Conservation (phyloP, 2,797 vertebrate species). For the Potorous gilbertii region DNA sequence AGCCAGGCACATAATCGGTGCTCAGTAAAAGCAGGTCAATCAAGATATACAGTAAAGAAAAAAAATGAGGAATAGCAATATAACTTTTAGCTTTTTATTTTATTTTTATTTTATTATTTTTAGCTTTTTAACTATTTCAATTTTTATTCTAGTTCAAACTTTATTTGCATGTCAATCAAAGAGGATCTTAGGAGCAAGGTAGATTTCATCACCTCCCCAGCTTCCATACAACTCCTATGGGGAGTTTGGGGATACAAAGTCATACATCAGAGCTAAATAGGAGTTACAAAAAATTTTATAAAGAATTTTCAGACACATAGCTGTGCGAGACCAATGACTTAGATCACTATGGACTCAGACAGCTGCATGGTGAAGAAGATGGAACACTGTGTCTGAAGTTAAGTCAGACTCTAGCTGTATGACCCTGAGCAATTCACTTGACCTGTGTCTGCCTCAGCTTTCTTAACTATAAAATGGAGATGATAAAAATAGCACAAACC, state of each 20-base stretch:
- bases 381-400: neutral
- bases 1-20: neutral
- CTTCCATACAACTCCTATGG: neutral
- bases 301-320: neutral
- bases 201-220: neutral
- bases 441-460: neutral
- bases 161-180: neutral
- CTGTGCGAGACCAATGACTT: neutral
- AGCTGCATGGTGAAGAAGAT: too few species aligned
- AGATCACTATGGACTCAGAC: neutral
- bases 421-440: neutral
- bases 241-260: neutral
- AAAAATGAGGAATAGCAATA: neutral
- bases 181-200: neutral
- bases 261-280: neutral
- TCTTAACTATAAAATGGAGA: neutral
- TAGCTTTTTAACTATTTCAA: too few species aligned
- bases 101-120: too few species aligned
- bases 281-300: neutral
- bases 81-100: too few species aligned
- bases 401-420: neutral
- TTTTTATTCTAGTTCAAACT: neutral
- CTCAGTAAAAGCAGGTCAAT: neutral
- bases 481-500: neutral
- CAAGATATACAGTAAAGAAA: neutral